Evolutionary conservation across 2,888 invertebrate genomes (phyloP).

Genomic region (Plebejus anna): DNA sequence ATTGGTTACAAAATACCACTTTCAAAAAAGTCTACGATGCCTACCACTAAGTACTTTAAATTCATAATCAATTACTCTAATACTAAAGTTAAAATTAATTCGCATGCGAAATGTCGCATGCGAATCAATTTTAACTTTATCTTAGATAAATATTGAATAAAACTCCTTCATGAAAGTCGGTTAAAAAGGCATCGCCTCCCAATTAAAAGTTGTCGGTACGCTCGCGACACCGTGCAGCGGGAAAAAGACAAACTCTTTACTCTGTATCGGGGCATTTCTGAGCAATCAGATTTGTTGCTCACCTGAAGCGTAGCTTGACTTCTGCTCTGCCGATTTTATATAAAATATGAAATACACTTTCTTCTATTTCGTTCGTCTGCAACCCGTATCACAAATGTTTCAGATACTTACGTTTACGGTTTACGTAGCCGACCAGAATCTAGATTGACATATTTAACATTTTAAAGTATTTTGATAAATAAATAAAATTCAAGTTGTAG

Average conservation of each 20-base stretch:
- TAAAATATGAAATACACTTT: background rate
- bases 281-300: slow-evolving; percentile 17
- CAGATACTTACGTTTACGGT: background rate
- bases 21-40: background rate
- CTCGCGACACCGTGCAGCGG: background rate
- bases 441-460: no score
- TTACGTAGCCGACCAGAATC: no score
- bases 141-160: background rate
- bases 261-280: background rate
- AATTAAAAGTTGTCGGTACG: slow-evolving; percentile 11
- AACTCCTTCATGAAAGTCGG: background rate
- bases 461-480: no score
- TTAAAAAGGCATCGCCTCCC: slow-evolving; percentile 17
- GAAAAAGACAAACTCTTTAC: background rate
- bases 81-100: no score
- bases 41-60: background rate
- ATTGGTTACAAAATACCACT: background rate
- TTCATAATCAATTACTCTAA: background rate
- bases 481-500: no score
- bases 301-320: slow-evolving; percentile 3
- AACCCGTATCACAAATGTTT: background rate
- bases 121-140: background rate
- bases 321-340: slow-evolving; percentile 29
- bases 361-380: background rate
- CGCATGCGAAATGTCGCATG: background rate